Conservation (phyloP, 2,113 vertebrate species). For the Phaethon lepturus region DNA sequence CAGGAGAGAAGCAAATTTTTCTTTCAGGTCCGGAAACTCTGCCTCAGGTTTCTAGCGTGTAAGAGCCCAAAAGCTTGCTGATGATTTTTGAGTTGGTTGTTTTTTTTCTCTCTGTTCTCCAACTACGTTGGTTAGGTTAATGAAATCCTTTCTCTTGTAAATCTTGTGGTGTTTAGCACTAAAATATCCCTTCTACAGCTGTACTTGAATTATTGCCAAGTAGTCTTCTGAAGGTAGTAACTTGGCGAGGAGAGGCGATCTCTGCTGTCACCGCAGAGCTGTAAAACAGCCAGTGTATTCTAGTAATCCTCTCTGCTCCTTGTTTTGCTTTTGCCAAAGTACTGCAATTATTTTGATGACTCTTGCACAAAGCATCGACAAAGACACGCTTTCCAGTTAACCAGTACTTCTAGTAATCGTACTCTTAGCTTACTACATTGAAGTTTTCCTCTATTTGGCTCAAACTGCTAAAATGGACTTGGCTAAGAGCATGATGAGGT, state of each 20-base stretch:
- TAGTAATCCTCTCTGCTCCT: neutral
- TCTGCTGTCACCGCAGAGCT: neutral
- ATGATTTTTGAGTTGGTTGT: neutral
- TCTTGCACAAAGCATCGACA: neutral
- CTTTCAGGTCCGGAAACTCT: constrained; percentile 29
- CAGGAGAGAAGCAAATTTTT: neutral
- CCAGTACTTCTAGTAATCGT: neutral
- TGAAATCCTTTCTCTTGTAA: neutral
- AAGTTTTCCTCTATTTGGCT: neutral
- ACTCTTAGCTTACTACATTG: neutral
- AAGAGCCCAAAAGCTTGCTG: neutral
- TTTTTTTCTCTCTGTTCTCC: neutral
- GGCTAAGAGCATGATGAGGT: neutral
- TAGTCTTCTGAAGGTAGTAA: neutral
- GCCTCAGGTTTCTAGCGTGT: neutral
- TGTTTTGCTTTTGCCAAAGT: neutral
- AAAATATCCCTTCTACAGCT: neutral
- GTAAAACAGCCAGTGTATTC: neutral
- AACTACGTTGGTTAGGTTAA: neutral
- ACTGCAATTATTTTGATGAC: neutral
- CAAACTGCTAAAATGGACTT: neutral
- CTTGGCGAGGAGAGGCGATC: neutral
- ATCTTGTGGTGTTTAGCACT: neutral
- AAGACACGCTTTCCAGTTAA: neutral
- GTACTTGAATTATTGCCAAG: neutral